A percentile compares a stretch with the other conserved stretches of the same genome.
phyloP scores from a whole-genome alignment of 2,113 vertebrate species.

The Natator depressus region DNA sequence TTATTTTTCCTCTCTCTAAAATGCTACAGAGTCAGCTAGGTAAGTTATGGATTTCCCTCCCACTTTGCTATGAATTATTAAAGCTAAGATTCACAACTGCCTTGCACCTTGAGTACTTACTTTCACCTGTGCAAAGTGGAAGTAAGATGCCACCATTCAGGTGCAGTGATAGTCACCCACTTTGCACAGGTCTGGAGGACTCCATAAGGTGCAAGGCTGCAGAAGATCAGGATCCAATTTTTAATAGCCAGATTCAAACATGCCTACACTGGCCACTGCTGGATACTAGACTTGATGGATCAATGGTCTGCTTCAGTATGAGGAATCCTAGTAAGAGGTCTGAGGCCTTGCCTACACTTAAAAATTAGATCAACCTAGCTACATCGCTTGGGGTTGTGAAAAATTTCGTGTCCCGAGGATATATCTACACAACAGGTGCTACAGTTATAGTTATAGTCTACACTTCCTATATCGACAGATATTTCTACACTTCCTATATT shows the following conservation, averaged over 20 bases:
- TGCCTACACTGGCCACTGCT: neutral
- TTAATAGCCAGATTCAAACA: neutral
- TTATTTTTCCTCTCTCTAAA: conserved; percentile 2
- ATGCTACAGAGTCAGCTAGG: neutral
- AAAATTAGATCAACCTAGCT: no score
- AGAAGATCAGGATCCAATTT: neutral
- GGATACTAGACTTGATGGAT: neutral
- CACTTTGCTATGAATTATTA: neutral
- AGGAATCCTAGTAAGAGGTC: neutral
- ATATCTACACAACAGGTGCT: no score
- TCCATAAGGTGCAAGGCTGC: neutral
- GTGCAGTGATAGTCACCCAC: neutral
- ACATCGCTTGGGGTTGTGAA: no score
- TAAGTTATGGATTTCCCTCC: neutral
- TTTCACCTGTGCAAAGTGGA: neutral
- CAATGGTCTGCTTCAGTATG: neutral
- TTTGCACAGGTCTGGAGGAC: neutral
- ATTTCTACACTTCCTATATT: no score
- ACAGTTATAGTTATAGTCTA: no score
- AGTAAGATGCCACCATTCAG: neutral
- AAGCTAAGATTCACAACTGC: neutral
- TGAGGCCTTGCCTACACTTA: no score
- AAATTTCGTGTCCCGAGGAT: no score
- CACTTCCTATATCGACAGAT: no score
- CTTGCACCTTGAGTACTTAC: neutral